Evolutionary conservation across 2,888 invertebrate species (phyloP).

Genomic region (Zaprionus lineosus): DNA sequence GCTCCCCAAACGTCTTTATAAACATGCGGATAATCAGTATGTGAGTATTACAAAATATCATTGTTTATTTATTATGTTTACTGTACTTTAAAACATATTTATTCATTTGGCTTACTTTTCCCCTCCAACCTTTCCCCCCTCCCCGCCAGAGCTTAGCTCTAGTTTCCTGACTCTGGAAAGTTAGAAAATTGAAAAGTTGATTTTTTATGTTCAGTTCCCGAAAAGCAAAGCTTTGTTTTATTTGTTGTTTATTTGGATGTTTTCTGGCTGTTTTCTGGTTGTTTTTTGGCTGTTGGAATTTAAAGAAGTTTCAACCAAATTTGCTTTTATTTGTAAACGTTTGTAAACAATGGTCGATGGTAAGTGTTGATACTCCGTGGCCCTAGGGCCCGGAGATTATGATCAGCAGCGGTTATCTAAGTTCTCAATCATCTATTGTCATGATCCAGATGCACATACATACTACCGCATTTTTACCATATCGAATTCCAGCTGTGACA

Average conservation of each 20-base stretch:
- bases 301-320: neutral
- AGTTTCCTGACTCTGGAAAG: no score
- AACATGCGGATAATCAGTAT: constrained; percentile 47
- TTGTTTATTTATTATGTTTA: neutral
- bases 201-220: no score
- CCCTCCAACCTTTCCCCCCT: no score
- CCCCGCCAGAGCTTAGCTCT: no score
- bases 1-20: no score
- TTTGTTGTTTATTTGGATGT: no score
- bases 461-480: constrained; percentile 53
- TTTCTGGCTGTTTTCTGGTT: no score
- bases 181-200: no score
- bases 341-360: neutral
- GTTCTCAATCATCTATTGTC: constrained; percentile 46
- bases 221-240: no score
- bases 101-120: no score
- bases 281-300: neutral
- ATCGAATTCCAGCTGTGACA: constrained; percentile 57
- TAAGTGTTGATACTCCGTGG: constrained; percentile 6
- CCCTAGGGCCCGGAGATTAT: constrained; percentile 18
- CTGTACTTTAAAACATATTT: no score
- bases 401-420: constrained; percentile 36
- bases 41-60: constrained; percentile 44
- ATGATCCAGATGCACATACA: constrained; percentile 48
- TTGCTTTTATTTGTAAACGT: neutral